These are phyloP conservation scores for Gymnocypris eckloni DNA, from an alignment of 2,797 vertebrate species.

Conservation along the genomic window DNA sequence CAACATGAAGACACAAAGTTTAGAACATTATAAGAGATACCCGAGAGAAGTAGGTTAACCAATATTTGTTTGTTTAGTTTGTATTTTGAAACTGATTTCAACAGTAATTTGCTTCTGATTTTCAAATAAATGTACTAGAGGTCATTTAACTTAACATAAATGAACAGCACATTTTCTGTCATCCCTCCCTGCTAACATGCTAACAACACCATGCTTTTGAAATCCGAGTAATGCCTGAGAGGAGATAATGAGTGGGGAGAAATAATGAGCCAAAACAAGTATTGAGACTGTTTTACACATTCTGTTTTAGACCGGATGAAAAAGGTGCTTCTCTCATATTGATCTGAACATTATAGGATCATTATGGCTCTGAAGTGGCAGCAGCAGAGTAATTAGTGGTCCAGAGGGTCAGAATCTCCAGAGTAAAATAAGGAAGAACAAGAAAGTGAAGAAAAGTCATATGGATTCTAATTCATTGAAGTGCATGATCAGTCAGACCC, in stretches of 20 bases:
- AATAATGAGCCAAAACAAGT: conserved; percentile 49
- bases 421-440: conserved; percentile 58
- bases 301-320: conserved; percentile 67
- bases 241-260: background rate
- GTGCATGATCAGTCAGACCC: conserved; percentile 57
- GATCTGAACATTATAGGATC: conserved; percentile 72
- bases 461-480: conserved; percentile 60
- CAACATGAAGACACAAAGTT: conserved; percentile 71
- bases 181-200: background rate
- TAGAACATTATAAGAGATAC: conserved; percentile 69
- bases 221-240: background rate
- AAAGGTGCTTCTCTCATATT: conserved; percentile 66
- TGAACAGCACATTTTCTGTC: background rate
- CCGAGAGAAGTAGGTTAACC: background rate
- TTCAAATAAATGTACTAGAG: background rate
- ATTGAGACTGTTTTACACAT: conserved; percentile 54
- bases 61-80: conserved; percentile 5
- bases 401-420: conserved; percentile 62
- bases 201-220: background rate
- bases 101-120: background rate
- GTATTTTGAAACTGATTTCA: background rate
- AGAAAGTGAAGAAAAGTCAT: conserved; percentile 52
- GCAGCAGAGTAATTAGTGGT: conserved; percentile 69
- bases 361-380: conserved; percentile 66
- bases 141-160: background rate